Evolutionary conservation across 2,888 invertebrate genomes (phyloP).

Genomic region (Diadegma fenestrale): DNA sequence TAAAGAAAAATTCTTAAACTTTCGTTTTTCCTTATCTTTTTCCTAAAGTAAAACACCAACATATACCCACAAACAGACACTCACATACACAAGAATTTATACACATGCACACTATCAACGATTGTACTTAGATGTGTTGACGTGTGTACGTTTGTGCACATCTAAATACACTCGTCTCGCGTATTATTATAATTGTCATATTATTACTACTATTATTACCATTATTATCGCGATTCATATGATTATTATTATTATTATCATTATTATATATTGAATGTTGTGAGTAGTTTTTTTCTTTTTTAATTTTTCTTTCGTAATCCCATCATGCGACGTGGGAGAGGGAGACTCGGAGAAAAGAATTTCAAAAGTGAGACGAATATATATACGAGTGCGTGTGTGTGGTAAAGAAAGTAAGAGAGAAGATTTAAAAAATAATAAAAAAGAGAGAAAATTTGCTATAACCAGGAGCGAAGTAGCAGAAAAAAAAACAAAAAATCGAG

Average conservation of each 20-base stretch:
- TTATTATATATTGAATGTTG: conserved; percentile 83
- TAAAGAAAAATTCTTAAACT: conserved; percentile 54
- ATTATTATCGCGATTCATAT: conserved; percentile 70
- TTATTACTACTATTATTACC: conserved; percentile 76
- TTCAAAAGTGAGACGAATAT: conserved; percentile 50
- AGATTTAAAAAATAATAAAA: conserved; percentile 30
- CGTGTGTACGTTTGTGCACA: conserved; percentile 57
- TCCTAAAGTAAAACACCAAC: conserved; percentile 31
- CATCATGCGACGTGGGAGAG: conserved; percentile 70
- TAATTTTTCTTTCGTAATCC: conserved; percentile 73
- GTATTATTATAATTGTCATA: conserved; percentile 79
- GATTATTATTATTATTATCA: conserved; percentile 76
- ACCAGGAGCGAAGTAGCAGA: conserved; percentile 54
- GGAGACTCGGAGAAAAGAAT: conserved; percentile 59
- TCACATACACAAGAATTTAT: conserved; percentile 46
- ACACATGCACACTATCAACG: conserved; percentile 45
- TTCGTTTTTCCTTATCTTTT: conserved; percentile 55
- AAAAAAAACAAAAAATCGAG: conserved; percentile 72
- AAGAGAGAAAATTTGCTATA: conserved; percentile 40
- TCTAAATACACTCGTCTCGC: conserved; percentile 76
- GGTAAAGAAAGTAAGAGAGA: conserved; percentile 22
- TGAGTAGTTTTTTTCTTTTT: conserved; percentile 78
- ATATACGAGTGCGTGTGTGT: conserved; percentile 26
- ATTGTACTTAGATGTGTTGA: conserved; percentile 55
- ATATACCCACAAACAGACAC: conserved; percentile 22